Conservation (phyloP, 1,140 invertebrate genomes). For the Rhizoglyphus robini region DNA sequence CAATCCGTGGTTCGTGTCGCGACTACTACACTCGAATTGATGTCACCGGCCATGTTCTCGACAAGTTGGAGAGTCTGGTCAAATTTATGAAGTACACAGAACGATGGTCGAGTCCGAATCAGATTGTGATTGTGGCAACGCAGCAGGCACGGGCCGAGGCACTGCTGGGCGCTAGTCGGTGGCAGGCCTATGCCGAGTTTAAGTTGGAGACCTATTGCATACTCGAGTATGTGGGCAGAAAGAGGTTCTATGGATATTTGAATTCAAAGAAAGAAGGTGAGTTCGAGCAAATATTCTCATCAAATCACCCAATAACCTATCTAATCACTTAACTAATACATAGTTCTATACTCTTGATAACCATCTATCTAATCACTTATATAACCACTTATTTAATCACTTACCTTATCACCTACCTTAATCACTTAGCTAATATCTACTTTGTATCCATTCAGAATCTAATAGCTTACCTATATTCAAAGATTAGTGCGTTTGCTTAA, state of each 20-base stretch:
- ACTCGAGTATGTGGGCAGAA: slow-evolving; percentile 58
- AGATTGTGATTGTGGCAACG: slow-evolving; percentile 57
- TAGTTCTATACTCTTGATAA: too few relatives aligned
- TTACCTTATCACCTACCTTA: too few relatives aligned
- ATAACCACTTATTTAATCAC: too few relatives aligned
- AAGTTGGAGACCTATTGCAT: slow-evolving; percentile 50
- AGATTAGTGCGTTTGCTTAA: not conserved
- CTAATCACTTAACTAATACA: too few relatives aligned
- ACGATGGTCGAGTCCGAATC: slow-evolving; percentile 36
- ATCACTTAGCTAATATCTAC: too few relatives aligned
- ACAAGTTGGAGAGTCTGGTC: not conserved
- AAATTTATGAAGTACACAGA: slow-evolving; percentile 27
- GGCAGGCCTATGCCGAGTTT: slow-evolving; percentile 42
- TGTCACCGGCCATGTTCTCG: slow-evolving; percentile 34
- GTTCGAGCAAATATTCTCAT: too few relatives aligned
- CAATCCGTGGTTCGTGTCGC: slow-evolving; percentile 51
- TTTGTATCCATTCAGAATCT: too few relatives aligned
- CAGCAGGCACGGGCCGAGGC: slow-evolving; percentile 46
- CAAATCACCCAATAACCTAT: too few relatives aligned
- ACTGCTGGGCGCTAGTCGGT: slow-evolving; percentile 38
- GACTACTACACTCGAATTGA: slow-evolving; percentile 42
- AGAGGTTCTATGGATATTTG: slow-evolving; percentile 51
- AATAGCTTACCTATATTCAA: not conserved
- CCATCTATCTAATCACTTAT: too few relatives aligned
- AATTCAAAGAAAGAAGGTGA: slow-evolving; percentile 44